Conservation (phyloP, 2,888 invertebrate genomes). For the Gastracanthus pulcherrimus region DNA sequence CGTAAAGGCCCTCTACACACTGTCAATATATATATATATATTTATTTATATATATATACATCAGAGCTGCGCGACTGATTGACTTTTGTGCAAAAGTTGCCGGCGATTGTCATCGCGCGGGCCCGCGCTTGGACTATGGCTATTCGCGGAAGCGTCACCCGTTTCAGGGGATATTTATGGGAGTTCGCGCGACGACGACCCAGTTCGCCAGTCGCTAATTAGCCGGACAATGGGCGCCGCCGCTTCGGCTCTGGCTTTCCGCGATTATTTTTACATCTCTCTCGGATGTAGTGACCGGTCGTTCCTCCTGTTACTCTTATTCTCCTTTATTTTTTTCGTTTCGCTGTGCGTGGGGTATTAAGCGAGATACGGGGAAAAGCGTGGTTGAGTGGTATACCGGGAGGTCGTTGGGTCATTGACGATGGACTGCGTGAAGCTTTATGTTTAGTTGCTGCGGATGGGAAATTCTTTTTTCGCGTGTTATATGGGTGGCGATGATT, state of each 20-base stretch:
- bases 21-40: too few relatives aligned
- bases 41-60: too few relatives aligned
- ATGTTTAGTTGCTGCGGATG: too few relatives aligned
- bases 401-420: too few relatives aligned
- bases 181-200: conserved; percentile 40
- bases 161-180: conserved; percentile 23
- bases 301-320: background rate
- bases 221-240: background rate
- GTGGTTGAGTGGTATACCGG: too few relatives aligned
- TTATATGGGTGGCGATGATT: too few relatives aligned
- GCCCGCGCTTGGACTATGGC: background rate
- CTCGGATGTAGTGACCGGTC: background rate
- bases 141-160: conserved; percentile 32
- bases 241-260: background rate
- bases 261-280: background rate
- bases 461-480: too few relatives aligned
- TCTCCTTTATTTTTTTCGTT: too few relatives aligned
- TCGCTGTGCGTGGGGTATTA: too few relatives aligned
- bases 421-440: too few relatives aligned
- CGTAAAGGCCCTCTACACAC: conserved; percentile 38
- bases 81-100: conserved; percentile 47
- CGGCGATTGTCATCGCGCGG: conserved; percentile 17
- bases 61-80: conserved; percentile 29
- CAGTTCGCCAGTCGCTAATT: conserved; percentile 45
- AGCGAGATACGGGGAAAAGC: too few relatives aligned